These are phyloP conservation scores for Parnassius glacialis DNA, from an alignment of 2,888 invertebrate species.

Conservation along the genomic window DNA sequence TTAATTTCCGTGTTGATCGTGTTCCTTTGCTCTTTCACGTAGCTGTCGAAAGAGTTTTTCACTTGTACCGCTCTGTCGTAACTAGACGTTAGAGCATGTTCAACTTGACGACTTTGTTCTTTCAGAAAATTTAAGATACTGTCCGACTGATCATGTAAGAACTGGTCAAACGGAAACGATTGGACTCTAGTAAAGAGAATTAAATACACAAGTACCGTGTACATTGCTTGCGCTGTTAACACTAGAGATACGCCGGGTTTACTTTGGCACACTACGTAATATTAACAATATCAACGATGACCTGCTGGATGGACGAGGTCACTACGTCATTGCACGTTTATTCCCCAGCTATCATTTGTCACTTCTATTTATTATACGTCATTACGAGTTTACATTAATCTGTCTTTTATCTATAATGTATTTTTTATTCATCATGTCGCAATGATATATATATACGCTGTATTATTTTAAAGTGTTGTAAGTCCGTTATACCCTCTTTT, in stretches of 20 bases:
- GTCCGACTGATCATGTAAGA: slow-evolving; percentile 29
- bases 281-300: slow-evolving; percentile 6
- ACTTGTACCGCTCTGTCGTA: slow-evolving; percentile 45
- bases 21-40: slow-evolving; percentile 53
- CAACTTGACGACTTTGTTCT: slow-evolving; percentile 39
- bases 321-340: slow-evolving; percentile 8
- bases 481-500: background rate
- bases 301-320: slow-evolving; percentile 15
- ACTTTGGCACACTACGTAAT: slow-evolving; percentile 17
- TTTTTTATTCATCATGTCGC: background rate
- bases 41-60: slow-evolving; percentile 50
- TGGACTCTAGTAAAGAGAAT: slow-evolving; percentile 5
- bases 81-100: slow-evolving; percentile 39
- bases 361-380: slow-evolving; percentile 10
- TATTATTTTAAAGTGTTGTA: background rate
- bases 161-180: slow-evolving; percentile 5
- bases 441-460: background rate
- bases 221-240: slow-evolving; percentile 12
- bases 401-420: background rate
- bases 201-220: slow-evolving; percentile 2
- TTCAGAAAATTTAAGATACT: slow-evolving; percentile 48
- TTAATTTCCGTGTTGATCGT: slow-evolving; percentile 51
- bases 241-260: background rate
- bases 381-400: slow-evolving; percentile 16
- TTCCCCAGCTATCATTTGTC: slow-evolving; percentile 1